Percentiles rank a stretch among this genome's conserved stretches.
phyloP scores from a whole-genome alignment of 2,888 invertebrate species.

The Drosophila pseudotalamancana region DNA sequence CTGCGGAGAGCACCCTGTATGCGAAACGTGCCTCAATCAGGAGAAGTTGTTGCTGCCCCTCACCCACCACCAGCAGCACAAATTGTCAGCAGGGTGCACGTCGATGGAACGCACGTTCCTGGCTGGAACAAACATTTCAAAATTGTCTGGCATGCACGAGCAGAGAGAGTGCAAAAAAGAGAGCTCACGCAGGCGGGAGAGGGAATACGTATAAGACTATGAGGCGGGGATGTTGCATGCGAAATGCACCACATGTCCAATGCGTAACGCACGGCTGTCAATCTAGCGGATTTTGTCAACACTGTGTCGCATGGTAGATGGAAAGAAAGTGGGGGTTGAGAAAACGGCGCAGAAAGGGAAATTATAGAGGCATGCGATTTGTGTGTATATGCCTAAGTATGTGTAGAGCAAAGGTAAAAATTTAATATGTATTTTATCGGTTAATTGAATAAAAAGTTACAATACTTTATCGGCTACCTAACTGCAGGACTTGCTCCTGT shows the following conservation, averaged over 20 bases:
- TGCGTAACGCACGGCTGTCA: constrained; percentile 47
- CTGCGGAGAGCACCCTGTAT: constrained; percentile 53
- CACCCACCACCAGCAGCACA: constrained; percentile 34
- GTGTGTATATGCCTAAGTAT: not conserved
- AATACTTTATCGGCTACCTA: not conserved
- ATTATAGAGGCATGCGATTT: not conserved
- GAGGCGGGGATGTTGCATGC: constrained; percentile 40
- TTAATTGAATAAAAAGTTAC: too few relatives aligned
- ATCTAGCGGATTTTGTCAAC: constrained; percentile 61
- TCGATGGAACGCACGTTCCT: constrained; percentile 45
- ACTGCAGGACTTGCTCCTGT: not conserved
- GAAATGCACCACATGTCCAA: constrained; percentile 70
- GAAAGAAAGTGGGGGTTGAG: constrained; percentile 41
- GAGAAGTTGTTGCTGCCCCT: constrained; percentile 3
- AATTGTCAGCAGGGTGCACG: constrained; percentile 64
- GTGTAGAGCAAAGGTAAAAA: too few relatives aligned
- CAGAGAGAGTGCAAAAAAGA: constrained; percentile 7
- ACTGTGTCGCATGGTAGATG: not conserved
- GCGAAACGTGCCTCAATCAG: constrained; percentile 48
- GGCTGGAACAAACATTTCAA: constrained; percentile 41
- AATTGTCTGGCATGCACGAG: constrained; percentile 15
- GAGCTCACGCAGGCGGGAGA: constrained; percentile 22
- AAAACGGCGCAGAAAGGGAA: constrained; percentile 1
- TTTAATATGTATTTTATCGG: too few relatives aligned
- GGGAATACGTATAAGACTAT: constrained; percentile 40